Evolutionary conservation across 2,113 vertebrate genomes (phyloP), one percentile per base, ranked within the genome.

Genomic region (Tachysurus vachellii): DNA sequence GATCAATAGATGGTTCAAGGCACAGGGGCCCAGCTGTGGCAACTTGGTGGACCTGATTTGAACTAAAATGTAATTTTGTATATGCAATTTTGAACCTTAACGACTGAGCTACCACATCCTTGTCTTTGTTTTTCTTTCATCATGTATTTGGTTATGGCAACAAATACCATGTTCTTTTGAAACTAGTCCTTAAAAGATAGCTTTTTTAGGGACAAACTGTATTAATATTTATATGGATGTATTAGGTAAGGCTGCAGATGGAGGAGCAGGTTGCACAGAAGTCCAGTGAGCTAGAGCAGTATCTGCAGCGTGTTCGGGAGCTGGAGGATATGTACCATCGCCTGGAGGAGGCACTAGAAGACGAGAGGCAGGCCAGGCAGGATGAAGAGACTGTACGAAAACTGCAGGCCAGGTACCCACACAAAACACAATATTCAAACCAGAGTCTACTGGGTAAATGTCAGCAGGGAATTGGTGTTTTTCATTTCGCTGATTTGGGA

Each of bases 191-290:
- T 75, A 3, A 26, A 26, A 36, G 2, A 36, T 13, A 5, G 42
- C 1, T 76, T 26, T 76, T 53, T 5, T 17, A 3, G 10, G 50
- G 11, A 7, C 64, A 31, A 64, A n/a, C 10, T 59, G 44, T 12
- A 28, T 19, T 84, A 42, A 64, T 42, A 36, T 75, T 56, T 85
- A 36, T 84, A 19, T 88, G 28, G 36, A 14, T 82, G 86, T 61
- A 57, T 82, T 91, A 99, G 98, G 96, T 98, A 77, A 96, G 98
- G 68, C 96, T 96, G 91, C 93, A 98, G 93, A 98, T 99, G 97
- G 98, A 99, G 91, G 95, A 97, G 89, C 95, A 99, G 92, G 96
- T 99, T 88, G 98, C 98, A 26, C 97, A 98, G 93, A 99, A 99
- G 90, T 98, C 98, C 44, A 96, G 94, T 1, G 97, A 99, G 91